Evolutionary conservation across 2,888 invertebrate species (phyloP), one percentile per base, ranked within the genome.

Genomic region (Neria commutata): DNA sequence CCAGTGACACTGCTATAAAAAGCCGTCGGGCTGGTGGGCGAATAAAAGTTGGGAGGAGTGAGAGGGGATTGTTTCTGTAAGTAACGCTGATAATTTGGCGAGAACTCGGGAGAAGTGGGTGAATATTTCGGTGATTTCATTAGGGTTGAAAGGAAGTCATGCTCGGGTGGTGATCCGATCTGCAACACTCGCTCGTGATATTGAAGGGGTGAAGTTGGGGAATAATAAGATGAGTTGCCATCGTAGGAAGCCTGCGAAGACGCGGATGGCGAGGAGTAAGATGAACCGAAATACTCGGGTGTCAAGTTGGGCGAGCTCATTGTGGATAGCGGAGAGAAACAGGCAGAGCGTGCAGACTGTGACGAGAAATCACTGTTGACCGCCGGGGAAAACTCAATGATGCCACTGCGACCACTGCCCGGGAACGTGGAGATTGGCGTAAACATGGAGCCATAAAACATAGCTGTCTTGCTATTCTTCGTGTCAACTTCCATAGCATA

Each of bases 401-500:
- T 49, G 6, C 56, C 60, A 33, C 65, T 66, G 8, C 25, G 51
- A 0, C 55, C 50, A 21, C 64, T 55, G 14, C 29, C 54, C 1
- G 64, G 51, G 2, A 60, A 23, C 1, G 60, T 33, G 11, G 56
- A 54, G 6, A 47, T 49, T 3, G 62, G 62, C 29, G 62, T 62
- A 46, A 64, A 60, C 19, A 58, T 54, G 6, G 63, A 60, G 3
- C 60, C 65, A 37, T 56, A 69, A 6, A 67, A 50, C 1, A 63
- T 42, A 0, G 60, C 60, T 4, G 53, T 61, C 14, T 59, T 65
- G 4, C 59, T 49, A 14, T 62, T 4, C 93, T 94, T 85, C 78
- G 86, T 85, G 6, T 92, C 92, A 76, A 98, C 93, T 77, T 97
- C 95, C 86, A 98, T 97, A 63, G 95, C 98, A 74, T 89, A 88